Base-by-base conservation (phyloP, 2,888 invertebrate species). In the Rhamphomyia laevipes region DNA sequence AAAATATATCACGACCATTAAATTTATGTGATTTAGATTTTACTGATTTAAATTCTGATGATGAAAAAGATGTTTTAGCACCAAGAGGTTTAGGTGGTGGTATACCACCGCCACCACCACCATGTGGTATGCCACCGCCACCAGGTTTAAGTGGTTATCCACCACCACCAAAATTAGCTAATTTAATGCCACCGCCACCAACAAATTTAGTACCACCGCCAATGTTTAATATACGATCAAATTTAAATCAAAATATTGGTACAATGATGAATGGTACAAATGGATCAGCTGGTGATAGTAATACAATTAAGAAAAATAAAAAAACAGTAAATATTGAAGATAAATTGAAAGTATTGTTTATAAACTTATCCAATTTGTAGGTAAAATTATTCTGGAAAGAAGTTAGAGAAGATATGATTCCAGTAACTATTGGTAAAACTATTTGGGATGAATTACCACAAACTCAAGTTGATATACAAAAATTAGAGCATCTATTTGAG, bases 321-420 rank as follows among this genome's bases (percentile, higher is more conserved):
- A 93, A 96, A 68, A 97, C 97, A 21, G 88, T 99, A 13, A 52
- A 45, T 21, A 27, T 38, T 38, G 17, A 23, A 43, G 1, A 23
- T 46, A n/a, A 13, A 21, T 31, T 23, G 18, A 12, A 43, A 17
- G 18, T 41, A 17, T 40, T n/a, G 15, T 27, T 6, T 16, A 4
- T 37, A n/a, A 30, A 15, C 33, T 45, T 5, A 48, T 15, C 13
- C 12, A 31, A n/a, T n/a, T n/a, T n/a, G 27, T 42, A 71, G 70
- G 70, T 71, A 12, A 95, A 95, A 71, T 74, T 99, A 46, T 99
- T 99, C 70, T 99, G 99, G 99, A 89, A 89, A 64, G 94, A 97
- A 71, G 87, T 91, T 9, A 80, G 87, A 57, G 90, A 89, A 56
- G 63, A 72, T 31, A 60, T 72, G 49, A 67, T 74, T 38, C 72